phyloP scores from a whole-genome alignment of 2,797 vertebrate genomes.

The Sebastiscus albofasciatus region DNA sequence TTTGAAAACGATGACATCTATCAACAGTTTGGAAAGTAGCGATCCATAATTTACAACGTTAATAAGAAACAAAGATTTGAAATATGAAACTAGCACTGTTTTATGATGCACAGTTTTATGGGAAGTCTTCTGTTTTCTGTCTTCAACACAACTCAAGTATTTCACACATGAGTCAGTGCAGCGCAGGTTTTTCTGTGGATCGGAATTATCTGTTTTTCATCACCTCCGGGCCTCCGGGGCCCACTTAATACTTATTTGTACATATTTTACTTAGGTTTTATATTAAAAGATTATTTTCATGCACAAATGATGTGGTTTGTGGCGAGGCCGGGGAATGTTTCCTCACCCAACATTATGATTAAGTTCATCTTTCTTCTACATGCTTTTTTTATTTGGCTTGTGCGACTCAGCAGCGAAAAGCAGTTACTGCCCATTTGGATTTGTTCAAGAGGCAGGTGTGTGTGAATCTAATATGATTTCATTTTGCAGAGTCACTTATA shows the following conservation, averaged over 20 bases:
- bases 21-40: neutral
- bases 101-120: neutral
- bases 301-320: conserved; percentile 63
- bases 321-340: conserved; percentile 53
- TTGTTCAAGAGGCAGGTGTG: conserved; percentile 15
- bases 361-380: conserved; percentile 14
- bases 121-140: conserved; percentile 5
- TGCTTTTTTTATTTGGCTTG: conserved; percentile 46
- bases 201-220: conserved; percentile 52
- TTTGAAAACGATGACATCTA: neutral
- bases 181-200: neutral
- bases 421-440: conserved; percentile 22
- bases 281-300: conserved; percentile 44
- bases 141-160: conserved; percentile 3
- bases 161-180: conserved; percentile 20
- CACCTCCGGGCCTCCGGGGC: conserved; percentile 12
- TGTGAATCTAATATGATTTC: neutral
- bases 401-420: neutral
- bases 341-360: conserved; percentile 35
- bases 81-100: neutral
- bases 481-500: neutral
- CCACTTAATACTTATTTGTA: conserved; percentile 53
- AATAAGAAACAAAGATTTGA: neutral
- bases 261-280: conserved; percentile 52
- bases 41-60: neutral